Conservation (phyloP, 2,888 invertebrate species). For the Drosophila niveifrons region DNA sequence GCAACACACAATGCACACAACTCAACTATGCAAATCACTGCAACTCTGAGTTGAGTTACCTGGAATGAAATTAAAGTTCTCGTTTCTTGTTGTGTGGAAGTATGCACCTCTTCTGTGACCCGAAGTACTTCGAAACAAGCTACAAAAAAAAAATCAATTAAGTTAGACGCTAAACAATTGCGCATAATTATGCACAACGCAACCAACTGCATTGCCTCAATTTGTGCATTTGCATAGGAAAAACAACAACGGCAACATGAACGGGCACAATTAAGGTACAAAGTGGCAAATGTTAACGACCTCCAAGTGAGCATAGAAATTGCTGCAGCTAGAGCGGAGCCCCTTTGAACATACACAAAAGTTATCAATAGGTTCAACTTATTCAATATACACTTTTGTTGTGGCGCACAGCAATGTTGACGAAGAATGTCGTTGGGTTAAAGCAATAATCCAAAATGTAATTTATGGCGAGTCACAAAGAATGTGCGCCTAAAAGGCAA, state of each 20-base stretch:
- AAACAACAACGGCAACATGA: conserved; percentile 51
- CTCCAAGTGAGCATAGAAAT: conserved; percentile 44
- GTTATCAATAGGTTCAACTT: conserved; percentile 13
- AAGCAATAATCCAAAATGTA: conserved; percentile 1
- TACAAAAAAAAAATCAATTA: conserved; percentile 74
- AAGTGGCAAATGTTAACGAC: conserved; percentile 73
- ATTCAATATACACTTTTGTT: conserved; percentile 8
- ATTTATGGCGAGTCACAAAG: conserved; percentile 50
- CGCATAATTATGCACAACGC: conserved; percentile 73
- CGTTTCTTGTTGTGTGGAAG: conserved; percentile 15
- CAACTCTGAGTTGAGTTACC: neutral
- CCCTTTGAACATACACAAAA: conserved; percentile 39
- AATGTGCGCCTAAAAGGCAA: conserved; percentile 27
- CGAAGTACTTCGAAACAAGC: conserved; percentile 37
- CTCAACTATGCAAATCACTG: conserved; percentile 71
- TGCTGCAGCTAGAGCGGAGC: conserved; percentile 5
- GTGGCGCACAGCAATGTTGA: conserved; percentile 27
- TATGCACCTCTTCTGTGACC: conserved; percentile 30
- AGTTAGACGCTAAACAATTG: conserved; percentile 81
- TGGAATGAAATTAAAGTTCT: conserved; percentile 29
- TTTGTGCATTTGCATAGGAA: conserved; percentile 75
- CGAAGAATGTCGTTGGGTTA: conserved; percentile 20
- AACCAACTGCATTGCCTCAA: conserved; percentile 70
- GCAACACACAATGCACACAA: conserved; percentile 27
- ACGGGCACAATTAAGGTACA: conserved; percentile 64